Conservation (phyloP, 2,797 vertebrate species). For the Amblyopsis hoosieri region DNA sequence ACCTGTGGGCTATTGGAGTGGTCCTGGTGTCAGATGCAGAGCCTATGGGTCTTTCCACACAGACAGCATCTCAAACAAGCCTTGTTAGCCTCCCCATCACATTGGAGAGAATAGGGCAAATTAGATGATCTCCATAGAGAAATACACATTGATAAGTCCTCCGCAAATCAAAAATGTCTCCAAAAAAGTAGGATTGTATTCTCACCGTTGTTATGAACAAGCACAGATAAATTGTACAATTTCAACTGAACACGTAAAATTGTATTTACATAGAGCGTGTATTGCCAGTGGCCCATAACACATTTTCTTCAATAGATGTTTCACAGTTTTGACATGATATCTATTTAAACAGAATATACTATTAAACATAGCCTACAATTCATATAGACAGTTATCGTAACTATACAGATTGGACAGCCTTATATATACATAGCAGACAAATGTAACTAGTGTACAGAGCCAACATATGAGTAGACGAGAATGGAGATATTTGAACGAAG, state of each 20-base stretch:
- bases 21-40: slow-evolving; percentile 53
- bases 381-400: slow-evolving; percentile 77
- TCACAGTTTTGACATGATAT: slow-evolving; percentile 74
- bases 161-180: slow-evolving; percentile 55
- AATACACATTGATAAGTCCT: slow-evolving; percentile 59
- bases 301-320: slow-evolving; percentile 71
- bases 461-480: background rate
- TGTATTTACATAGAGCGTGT: slow-evolving; percentile 78
- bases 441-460: slow-evolving; percentile 21
- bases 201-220: slow-evolving; percentile 70
- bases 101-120: slow-evolving; percentile 61
- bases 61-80: slow-evolving; percentile 47
- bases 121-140: slow-evolving; percentile 25
- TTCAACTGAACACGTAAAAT: slow-evolving; percentile 69
- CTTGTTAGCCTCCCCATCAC: slow-evolving; percentile 63
- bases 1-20: slow-evolving; percentile 40
- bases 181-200: slow-evolving; percentile 60
- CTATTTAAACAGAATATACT: slow-evolving; percentile 77
- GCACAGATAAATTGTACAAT: slow-evolving; percentile 73
- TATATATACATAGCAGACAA: slow-evolving; percentile 67
- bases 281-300: slow-evolving; percentile 78
- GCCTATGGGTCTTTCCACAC: slow-evolving; percentile 54
- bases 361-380: slow-evolving; percentile 77
- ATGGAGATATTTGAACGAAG: background rate
- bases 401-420: slow-evolving; percentile 75